Conservation (phyloP, 1,140 invertebrate species). For the Protaetia brevitarsis region DNA sequence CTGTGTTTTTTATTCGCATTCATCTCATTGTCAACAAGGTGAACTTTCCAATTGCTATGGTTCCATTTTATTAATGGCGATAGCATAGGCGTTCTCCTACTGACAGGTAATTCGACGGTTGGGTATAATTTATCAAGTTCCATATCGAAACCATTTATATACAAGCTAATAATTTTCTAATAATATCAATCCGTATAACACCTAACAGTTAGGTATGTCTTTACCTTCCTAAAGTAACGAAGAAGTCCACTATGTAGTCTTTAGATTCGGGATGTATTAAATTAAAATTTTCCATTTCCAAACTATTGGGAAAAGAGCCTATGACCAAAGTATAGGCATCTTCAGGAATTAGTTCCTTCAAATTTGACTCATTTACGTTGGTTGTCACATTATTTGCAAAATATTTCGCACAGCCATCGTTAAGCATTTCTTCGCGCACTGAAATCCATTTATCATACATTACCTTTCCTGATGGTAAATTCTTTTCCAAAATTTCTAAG, state of each 20-base stretch:
- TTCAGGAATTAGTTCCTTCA: too few relatives aligned
- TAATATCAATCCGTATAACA: too few relatives aligned
- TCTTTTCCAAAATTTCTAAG: too few relatives aligned
- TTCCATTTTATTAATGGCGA: constrained; percentile 64
- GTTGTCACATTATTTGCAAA: not conserved
- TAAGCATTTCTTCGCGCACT: not conserved
- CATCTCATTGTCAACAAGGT: constrained; percentile 43
- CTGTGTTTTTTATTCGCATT: constrained; percentile 16
- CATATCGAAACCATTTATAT: constrained; percentile 56
- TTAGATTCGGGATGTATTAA: too few relatives aligned
- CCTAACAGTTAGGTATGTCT: too few relatives aligned
- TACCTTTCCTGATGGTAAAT: not conserved
- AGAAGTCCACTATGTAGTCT: too few relatives aligned
- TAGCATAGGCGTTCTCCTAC: constrained; percentile 61
- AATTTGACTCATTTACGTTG: too few relatives aligned
- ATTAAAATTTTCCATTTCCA: too few relatives aligned
- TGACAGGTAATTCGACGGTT: constrained; percentile 57
- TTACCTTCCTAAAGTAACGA: too few relatives aligned
- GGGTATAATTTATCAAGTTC: constrained; percentile 56
- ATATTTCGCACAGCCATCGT: not conserved
- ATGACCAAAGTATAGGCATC: too few relatives aligned
- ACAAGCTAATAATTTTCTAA: too few relatives aligned
- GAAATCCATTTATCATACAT: not conserved
- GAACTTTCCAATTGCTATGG: constrained; percentile 54
- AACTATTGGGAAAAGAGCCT: too few relatives aligned